Evolutionary conservation across 2,113 vertebrate genomes (phyloP).

Genomic region (Rhizomys pruinosus): DNA sequence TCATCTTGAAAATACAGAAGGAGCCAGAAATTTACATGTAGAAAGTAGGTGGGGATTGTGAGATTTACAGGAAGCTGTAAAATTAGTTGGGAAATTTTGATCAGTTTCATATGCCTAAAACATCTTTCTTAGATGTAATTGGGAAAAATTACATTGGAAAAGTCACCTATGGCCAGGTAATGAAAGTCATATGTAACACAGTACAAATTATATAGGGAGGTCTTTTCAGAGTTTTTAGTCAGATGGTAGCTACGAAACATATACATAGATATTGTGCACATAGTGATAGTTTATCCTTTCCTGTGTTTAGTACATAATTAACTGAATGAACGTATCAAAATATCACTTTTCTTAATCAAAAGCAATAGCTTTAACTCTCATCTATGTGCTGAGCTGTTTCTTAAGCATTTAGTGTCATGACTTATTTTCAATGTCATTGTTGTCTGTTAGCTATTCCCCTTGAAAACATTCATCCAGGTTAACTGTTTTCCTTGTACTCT

Average conservation of each 20-base stretch:
- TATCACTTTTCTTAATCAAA: constrained; percentile 29
- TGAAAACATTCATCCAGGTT: neutral
- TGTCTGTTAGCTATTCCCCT: neutral
- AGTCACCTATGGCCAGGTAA: neutral
- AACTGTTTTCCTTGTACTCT: neutral
- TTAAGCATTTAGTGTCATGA: neutral
- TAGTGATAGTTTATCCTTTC: neutral
- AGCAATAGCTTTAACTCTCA: neutral
- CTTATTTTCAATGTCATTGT: neutral
- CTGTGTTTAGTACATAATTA: neutral
- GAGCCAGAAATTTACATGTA: constrained; percentile 6
- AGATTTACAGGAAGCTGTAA: neutral
- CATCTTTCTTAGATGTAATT: neutral
- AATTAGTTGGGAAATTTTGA: neutral
- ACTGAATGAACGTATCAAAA: neutral
- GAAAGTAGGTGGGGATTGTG: neutral
- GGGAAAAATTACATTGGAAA: neutral
- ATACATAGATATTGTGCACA: neutral
- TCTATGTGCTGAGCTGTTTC: neutral
- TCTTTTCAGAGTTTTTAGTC: neutral
- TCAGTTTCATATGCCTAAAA: neutral
- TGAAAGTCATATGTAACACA: neutral
- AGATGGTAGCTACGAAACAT: neutral
- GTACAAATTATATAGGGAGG: neutral
- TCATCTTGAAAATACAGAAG: neutral